These are phyloP conservation scores for Dolichomitus sp. DNA, from an alignment of 2,888 invertebrate genomes.

Conservation along the genomic window DNA sequence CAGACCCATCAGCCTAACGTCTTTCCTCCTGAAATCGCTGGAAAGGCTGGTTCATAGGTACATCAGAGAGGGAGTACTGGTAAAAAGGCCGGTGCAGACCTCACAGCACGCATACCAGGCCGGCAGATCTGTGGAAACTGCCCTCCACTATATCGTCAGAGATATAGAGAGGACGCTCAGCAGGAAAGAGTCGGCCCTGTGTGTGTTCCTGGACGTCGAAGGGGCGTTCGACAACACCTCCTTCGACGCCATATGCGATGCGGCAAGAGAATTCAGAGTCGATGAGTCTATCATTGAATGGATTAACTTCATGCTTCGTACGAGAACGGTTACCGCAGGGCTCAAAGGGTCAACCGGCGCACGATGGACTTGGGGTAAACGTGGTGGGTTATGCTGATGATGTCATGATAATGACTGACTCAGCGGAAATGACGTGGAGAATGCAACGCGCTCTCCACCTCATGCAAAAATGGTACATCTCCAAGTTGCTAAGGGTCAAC, in stretches of 20 bases:
- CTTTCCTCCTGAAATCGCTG: conserved; percentile 70
- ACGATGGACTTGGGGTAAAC: conserved; percentile 33
- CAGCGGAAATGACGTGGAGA: not conserved
- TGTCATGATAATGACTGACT: conserved; percentile 27
- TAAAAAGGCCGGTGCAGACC: conserved; percentile 1
- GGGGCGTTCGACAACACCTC: conserved; percentile 62
- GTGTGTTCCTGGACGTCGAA: conserved; percentile 65
- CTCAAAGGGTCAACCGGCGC: conserved; percentile 14
- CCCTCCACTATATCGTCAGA: no score
- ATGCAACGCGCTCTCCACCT: conserved; percentile 40
- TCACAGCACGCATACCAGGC: conserved; percentile 69
- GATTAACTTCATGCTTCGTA: conserved; percentile 38
- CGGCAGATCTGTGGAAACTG: conserved; percentile 6
- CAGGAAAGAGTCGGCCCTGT: conserved; percentile 25
- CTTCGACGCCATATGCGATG: no score
- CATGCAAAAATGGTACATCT: conserved; percentile 38
- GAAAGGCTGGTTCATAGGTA: conserved; percentile 60
- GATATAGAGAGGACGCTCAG: no score
- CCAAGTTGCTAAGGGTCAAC: conserved; percentile 45
- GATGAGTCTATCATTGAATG: conserved; percentile 27
- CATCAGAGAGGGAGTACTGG: conserved; percentile 49
- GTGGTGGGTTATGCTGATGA: conserved; percentile 50
- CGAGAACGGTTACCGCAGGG: conserved; percentile 13
- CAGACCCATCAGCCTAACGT: conserved; percentile 70
- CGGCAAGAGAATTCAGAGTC: no score